Base-by-base conservation (phyloP, 2,797 vertebrate genomes). In the Selene dorsalis region DNA sequence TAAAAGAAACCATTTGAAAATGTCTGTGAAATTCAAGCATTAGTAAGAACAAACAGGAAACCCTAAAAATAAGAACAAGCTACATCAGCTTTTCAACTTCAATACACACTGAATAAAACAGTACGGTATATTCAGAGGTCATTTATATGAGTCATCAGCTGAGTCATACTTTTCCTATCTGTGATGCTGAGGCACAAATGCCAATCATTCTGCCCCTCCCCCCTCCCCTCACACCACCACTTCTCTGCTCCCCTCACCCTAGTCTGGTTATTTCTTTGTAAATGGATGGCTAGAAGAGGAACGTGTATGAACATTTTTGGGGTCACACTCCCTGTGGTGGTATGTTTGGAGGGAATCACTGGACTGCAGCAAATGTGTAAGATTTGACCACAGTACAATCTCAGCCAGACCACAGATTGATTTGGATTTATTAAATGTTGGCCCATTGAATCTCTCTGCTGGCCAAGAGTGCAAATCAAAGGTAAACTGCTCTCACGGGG, bases 131-230 rank as follows among this genome's bases (percentile, higher is more conserved):
- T 80, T 89, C 41, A 1, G 77, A 77, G 79, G 75, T 61, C 71
- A 84, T 89, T 86, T 79, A 71, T 64, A 77, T 91, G 89, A 91
- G 73, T 92, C 88, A 90, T 85, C 79, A 48, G 78, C 77, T 91
- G 88, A 91, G 85, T 90, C 84, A 90, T 77, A 77, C 73, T 78
- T 78, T 83, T 74, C 48, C 38, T 75, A 66, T 82, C 77, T 84
- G 18, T 77, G 77, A 87, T 69, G 67, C 77, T 38, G 52, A 77
- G 58, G 84, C 50, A 48, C 68, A 77, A 84, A 82, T 4, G 28
- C 62, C 45, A 24, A 22, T 83, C 84, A 84, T 50, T 70, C 24
- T 20, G 18, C 26, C 22, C 7, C 20, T 17, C 6, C 18, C 50
- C n/a, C 41, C 20, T 20, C 4, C 38, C 73, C n/a, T n/a, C n/a